Evolutionary conservation across 2,113 vertebrate genomes (phyloP).

Genomic region (Myocastor coypus): DNA sequence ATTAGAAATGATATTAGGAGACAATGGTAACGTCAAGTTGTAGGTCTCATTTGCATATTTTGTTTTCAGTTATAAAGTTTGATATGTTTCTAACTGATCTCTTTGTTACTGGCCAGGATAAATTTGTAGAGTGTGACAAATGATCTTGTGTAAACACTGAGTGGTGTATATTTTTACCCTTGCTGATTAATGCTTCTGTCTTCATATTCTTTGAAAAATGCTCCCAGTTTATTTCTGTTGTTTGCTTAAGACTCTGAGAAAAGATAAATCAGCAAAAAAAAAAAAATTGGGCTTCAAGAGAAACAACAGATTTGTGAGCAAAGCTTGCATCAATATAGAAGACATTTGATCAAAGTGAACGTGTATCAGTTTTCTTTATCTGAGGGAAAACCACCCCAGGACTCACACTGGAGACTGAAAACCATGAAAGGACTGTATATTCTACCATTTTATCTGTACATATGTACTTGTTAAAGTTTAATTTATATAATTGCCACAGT

Average conservation of each 20-base stretch:
- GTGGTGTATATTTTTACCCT: background rate
- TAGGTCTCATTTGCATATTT: background rate
- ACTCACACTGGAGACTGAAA: background rate
- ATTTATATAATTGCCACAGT: background rate
- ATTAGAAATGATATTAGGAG: background rate
- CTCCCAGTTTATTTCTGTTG: background rate
- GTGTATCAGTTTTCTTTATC: background rate
- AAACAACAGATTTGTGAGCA: background rate
- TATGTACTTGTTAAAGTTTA: background rate
- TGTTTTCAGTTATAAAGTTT: background rate
- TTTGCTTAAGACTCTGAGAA: background rate
- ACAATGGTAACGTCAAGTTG: background rate
- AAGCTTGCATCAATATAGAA: background rate
- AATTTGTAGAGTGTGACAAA: background rate
- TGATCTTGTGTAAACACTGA: background rate
- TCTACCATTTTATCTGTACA: too few species aligned
- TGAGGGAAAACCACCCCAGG: background rate
- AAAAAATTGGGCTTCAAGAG: background rate
- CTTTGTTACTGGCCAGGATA: background rate
- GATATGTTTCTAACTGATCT: background rate
- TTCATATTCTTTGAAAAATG: background rate
- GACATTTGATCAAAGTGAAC: background rate
- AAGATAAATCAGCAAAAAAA: background rate
- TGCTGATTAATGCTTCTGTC: background rate
- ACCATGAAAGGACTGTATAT: rapidly evolving